A percentile compares a stretch with the other conserved stretches of the same genome.
Conservation (phyloP, 2,113 vertebrate species). For the Tragelaphus scriptus region DNA sequence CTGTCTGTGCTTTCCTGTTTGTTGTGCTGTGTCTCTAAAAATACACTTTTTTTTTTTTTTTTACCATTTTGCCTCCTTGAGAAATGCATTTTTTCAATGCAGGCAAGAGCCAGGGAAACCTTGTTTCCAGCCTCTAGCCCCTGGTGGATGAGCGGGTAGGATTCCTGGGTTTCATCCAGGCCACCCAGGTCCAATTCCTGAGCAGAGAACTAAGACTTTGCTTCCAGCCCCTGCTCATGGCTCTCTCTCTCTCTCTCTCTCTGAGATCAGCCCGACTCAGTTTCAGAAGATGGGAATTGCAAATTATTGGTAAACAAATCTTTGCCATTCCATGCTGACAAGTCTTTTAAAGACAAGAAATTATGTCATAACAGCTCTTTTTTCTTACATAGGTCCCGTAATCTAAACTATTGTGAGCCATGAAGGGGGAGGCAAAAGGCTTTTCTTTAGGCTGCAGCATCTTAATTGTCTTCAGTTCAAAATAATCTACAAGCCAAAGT, state of each 20-base stretch:
- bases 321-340: background rate
- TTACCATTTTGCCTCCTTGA: background rate
- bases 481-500: background rate
- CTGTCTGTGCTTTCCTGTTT: background rate
- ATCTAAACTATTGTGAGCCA: background rate
- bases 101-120: background rate
- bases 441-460: background rate
- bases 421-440: background rate
- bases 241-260: background rate
- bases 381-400: background rate
- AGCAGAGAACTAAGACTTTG: background rate
- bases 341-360: background rate
- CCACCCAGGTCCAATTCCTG: background rate
- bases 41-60: background rate
- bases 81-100: background rate
- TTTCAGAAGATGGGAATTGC: background rate
- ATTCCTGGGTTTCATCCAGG: background rate
- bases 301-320: background rate
- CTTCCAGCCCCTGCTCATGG: background rate
- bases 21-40: background rate
- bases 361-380: background rate
- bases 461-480: background rate
- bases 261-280: background rate
- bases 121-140: background rate
- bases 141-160: background rate